phyloP scores from a whole-genome alignment of 2,888 invertebrate species.

The Merodon equestris region DNA sequence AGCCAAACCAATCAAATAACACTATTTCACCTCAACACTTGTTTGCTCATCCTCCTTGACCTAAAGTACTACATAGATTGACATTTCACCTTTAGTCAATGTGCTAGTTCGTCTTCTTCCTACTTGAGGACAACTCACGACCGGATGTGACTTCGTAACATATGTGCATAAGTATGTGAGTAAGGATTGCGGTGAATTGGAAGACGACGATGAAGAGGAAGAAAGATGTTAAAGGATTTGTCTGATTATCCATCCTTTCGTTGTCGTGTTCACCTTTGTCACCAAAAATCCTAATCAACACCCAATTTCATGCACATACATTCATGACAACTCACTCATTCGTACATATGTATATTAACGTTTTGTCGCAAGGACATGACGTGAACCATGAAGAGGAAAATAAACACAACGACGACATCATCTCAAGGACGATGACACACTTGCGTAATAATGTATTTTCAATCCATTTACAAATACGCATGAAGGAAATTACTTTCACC shows the following conservation, averaged over 20 bases:
- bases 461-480: slow-evolving; percentile 5
- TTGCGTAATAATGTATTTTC: slow-evolving; percentile 2
- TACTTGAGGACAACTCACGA: too few relatives aligned
- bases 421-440: too few relatives aligned
- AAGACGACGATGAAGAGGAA: too few relatives aligned
- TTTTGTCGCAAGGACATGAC: slow-evolving; percentile 36
- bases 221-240: slow-evolving; percentile 31
- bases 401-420: too few relatives aligned
- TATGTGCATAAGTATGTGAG: too few relatives aligned
- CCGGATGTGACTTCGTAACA: too few relatives aligned
- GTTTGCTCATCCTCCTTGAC: slow-evolving; percentile 29
- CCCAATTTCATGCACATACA: slow-evolving; percentile 65
- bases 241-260: slow-evolving; percentile 35
- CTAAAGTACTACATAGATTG: slow-evolving; percentile 38
- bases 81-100: slow-evolving; percentile 1
- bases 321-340: slow-evolving; percentile 23
- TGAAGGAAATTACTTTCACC: slow-evolving; percentile 51
- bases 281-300: slow-evolving; percentile 66
- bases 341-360: slow-evolving; percentile 20
- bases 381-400: slow-evolving; percentile 20
- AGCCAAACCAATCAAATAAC: slow-evolving; percentile 61
- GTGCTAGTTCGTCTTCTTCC: too few relatives aligned
- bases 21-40: slow-evolving; percentile 45
- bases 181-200: too few relatives aligned
- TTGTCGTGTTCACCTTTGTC: slow-evolving; percentile 49